Conservation (phyloP, 2,113 vertebrate genomes). For the Elaphurus davidianus region DNA sequence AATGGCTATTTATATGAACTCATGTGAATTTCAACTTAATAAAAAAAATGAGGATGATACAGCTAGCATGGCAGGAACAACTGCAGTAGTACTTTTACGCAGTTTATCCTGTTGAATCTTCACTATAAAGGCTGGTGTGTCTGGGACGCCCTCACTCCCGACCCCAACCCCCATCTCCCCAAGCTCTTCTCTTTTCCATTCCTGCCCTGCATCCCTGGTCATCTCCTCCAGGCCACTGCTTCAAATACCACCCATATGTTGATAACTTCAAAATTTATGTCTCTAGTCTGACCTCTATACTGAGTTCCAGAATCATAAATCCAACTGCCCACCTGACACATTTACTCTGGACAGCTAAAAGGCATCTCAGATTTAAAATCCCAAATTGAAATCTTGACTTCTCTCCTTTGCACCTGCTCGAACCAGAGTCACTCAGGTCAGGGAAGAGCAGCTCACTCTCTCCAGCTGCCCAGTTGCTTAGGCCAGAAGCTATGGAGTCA, state of each 20-base stretch:
- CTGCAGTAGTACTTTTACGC: no score
- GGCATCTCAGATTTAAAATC: background rate
- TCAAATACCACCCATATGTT: background rate
- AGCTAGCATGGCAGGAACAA: background rate
- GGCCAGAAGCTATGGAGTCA: background rate
- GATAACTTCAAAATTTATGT: background rate
- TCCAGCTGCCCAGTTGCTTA: background rate
- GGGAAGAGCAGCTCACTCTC: background rate
- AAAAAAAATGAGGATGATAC: background rate
- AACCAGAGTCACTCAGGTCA: background rate
- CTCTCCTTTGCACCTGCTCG: background rate
- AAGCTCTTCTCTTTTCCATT: background rate
- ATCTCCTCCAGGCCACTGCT: background rate
- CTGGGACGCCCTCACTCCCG: background rate
- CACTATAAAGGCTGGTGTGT: background rate
- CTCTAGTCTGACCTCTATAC: background rate
- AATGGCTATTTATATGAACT: background rate
- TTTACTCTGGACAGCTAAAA: background rate
- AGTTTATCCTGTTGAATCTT: background rate
- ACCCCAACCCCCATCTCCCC: background rate
- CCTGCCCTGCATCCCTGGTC: accelerated
- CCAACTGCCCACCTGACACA: background rate
- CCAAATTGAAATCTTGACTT: background rate
- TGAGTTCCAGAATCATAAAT: background rate
- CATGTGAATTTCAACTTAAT: background rate